A percentile compares a stretch with the other conserved stretches of the same genome.
Evolutionary conservation across 2,113 vertebrate genomes (phyloP).

Genomic region (Pithys albifrons): DNA sequence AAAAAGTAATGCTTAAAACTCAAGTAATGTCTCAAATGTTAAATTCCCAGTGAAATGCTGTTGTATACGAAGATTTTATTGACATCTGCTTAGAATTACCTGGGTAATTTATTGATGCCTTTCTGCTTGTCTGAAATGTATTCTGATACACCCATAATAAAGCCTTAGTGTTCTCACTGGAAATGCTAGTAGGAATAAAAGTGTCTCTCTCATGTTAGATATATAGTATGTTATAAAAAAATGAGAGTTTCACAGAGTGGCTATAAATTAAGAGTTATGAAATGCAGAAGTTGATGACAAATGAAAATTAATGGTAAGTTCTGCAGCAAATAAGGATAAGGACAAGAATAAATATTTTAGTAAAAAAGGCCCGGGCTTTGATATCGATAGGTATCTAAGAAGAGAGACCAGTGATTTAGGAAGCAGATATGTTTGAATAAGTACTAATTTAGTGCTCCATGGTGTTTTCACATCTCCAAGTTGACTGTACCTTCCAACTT

Average conservation of each 20-base stretch:
- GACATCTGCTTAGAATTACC: background rate
- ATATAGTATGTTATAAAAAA: conserved; percentile 33
- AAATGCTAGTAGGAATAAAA: conserved; percentile 10
- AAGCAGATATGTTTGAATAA: background rate
- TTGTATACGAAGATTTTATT: conserved; percentile 15
- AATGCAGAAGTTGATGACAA: conserved; percentile 17
- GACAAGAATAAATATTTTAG: background rate
- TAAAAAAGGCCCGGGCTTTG: background rate
- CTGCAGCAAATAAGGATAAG: background rate
- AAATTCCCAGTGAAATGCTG: background rate
- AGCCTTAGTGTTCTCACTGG: conserved; percentile 3
- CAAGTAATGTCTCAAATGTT: background rate
- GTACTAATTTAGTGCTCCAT: background rate
- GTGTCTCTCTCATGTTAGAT: conserved; percentile 17
- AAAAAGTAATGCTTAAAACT: background rate
- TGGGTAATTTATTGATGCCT: conserved; percentile 28
- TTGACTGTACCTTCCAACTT: background rate
- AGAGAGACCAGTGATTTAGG: background rate
- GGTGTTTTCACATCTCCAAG: background rate
- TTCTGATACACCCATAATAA: background rate
- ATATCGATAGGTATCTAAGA: background rate
- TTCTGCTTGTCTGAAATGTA: conserved; percentile 8
- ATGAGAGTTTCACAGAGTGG: background rate
- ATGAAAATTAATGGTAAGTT: conserved; percentile 16
- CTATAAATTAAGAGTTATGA: conserved; percentile 19